Conservation (phyloP, 1,140 invertebrate genomes). For the Leptinotarsa texana region DNA sequence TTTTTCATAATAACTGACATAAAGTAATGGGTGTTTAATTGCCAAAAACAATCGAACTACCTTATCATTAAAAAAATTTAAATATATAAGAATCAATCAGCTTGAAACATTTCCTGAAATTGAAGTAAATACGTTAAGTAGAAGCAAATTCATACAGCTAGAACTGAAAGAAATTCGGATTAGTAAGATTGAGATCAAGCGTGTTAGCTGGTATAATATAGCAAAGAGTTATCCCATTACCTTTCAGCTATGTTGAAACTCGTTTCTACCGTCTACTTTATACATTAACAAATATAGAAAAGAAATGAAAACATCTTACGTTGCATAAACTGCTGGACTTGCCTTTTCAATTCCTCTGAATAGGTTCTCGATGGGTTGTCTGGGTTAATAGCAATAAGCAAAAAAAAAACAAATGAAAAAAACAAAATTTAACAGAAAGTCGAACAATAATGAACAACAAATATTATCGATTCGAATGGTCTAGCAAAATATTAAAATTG, state of each 20-base stretch:
- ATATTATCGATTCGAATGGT: too few relatives aligned
- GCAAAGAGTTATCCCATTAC: slow-evolving; percentile 23
- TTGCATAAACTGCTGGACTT: slow-evolving; percentile 51
- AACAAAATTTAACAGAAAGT: background rate
- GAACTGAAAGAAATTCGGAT: background rate
- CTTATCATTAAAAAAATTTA: too few relatives aligned
- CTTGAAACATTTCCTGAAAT: slow-evolving; percentile 23
- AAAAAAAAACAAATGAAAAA: slow-evolving; percentile 37
- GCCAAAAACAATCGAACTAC: too few relatives aligned
- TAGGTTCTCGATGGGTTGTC: slow-evolving; percentile 51
- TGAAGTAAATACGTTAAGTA: background rate
- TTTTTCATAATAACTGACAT: too few relatives aligned
- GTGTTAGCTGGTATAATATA: slow-evolving; percentile 9
- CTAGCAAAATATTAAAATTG: too few relatives aligned
- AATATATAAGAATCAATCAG: slow-evolving; percentile 13
- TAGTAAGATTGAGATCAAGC: slow-evolving; percentile 1
- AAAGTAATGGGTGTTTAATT: too few relatives aligned
- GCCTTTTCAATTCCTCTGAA: slow-evolving; percentile 49
- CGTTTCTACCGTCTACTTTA: slow-evolving; percentile 4
- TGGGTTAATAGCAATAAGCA: slow-evolving; percentile 43
- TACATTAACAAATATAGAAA: slow-evolving; percentile 24
- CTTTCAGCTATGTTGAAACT: slow-evolving; percentile 10
- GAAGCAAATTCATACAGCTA: background rate
- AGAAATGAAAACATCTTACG: slow-evolving; percentile 50
- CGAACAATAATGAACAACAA: too few relatives aligned